These are phyloP conservation scores for Argyrosomus japonicus DNA, from an alignment of 2,113 vertebrate genomes.

Conservation along the genomic window DNA sequence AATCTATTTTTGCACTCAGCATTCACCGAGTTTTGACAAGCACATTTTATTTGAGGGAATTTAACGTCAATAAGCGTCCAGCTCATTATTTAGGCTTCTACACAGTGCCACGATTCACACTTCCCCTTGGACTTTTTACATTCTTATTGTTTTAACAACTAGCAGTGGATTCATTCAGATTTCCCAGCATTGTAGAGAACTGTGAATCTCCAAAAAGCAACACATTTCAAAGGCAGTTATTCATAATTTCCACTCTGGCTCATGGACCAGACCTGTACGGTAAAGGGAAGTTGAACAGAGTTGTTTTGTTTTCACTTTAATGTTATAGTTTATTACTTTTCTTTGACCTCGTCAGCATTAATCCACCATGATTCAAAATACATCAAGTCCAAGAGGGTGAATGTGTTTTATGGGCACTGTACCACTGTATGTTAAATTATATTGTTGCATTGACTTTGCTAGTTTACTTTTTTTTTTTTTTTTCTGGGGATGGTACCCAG, in stretches of 20 bases:
- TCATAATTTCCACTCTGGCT: not conserved
- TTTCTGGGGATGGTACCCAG: slow-evolving; percentile 31
- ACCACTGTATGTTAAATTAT: slow-evolving; percentile 48
- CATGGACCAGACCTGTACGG: not conserved
- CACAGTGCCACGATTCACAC: slow-evolving; percentile 24
- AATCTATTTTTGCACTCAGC: slow-evolving; percentile 84
- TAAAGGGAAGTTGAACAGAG: too few species aligned
- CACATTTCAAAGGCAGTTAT: not conserved
- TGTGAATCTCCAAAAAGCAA: not conserved
- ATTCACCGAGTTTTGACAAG: slow-evolving; percentile 63
- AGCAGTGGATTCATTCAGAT: not conserved
- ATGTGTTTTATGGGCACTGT: slow-evolving; percentile 10
- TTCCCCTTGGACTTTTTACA: not conserved
- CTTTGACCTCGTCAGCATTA: not conserved
- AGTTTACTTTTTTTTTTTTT: slow-evolving; percentile 30
- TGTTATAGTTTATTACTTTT: not conserved
- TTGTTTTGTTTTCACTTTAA: not conserved
- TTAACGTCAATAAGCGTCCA: slow-evolving; percentile 43
- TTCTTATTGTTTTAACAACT: slow-evolving; percentile 19
- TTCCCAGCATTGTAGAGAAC: not conserved
- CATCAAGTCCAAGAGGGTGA: slow-evolving; percentile 21
- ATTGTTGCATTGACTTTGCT: slow-evolving; percentile 42
- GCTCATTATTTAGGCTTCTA: slow-evolving; percentile 29
- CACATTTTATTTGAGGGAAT: slow-evolving; percentile 72
- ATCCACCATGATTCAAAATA: not conserved